These are phyloP conservation scores for Drosophila tani DNA, from an alignment of 1,140 invertebrate species.

Conservation along the genomic window DNA sequence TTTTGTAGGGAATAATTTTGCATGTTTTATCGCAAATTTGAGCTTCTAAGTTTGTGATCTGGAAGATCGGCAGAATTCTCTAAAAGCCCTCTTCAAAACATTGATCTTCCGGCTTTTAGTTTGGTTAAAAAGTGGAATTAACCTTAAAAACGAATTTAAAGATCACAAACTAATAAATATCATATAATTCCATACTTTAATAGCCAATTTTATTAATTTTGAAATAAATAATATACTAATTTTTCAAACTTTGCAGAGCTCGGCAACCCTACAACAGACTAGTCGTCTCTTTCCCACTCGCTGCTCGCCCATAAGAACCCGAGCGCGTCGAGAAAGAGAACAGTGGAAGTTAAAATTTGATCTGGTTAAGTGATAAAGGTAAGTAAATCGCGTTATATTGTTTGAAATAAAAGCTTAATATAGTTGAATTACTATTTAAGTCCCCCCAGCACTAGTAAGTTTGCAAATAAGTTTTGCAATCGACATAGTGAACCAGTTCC, in stretches of 20 bases:
- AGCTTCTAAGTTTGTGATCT: neutral
- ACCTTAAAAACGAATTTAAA: neutral
- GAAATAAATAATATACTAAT: neutral
- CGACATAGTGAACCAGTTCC: slow-evolving; percentile 1
- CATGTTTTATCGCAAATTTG: neutral
- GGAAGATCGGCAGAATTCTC: neutral
- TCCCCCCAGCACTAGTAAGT: neutral
- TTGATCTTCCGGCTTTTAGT: neutral
- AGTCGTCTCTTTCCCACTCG: slow-evolving; percentile 46
- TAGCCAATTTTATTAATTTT: neutral
- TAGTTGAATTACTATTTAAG: neutral
- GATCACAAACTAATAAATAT: neutral
- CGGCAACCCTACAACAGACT: slow-evolving; percentile 43
- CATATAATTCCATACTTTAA: neutral
- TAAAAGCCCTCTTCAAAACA: neutral
- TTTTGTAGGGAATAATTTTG: neutral
- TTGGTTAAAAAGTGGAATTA: neutral
- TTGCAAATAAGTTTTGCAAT: neutral
- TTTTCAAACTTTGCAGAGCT: neutral
- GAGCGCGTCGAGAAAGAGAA: slow-evolving; percentile 14
- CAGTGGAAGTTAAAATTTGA: neutral
- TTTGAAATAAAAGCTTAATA: neutral
- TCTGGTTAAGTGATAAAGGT: neutral
- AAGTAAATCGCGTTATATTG: neutral
- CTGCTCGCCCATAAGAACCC: slow-evolving; percentile 6